Base-by-base conservation (phyloP, 53 echinoderm and acorn worm species). In the Paracentrotus lividus region DNA sequence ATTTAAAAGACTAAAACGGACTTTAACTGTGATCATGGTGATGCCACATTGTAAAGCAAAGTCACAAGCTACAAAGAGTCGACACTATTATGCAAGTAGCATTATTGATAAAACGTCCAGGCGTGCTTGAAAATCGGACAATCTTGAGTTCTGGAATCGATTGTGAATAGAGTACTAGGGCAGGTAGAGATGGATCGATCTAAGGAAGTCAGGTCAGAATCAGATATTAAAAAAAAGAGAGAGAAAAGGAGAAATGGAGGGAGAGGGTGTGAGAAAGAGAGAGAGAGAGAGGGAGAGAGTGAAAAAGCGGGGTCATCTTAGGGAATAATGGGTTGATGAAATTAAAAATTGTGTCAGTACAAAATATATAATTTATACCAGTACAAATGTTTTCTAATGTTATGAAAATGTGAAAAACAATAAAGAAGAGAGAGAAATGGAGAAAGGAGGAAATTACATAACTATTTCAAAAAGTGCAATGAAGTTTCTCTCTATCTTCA, bases 41-140 rank as follows among this genome's bases (percentile, higher is more conserved):
- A 72, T 38, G 38, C 36, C 40, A 72, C 40, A 7, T 38, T 40
- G 36, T 72, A 72, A 72, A 64, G 40, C 72, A 1, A n/a, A 38
- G 72, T 72, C 16, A 72, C 72, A 72, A 38, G 20, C 40, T 20
- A 32, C 21, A 18, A 18, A 36, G 72, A 21, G 16, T 72, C 16
- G 40, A 36, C 20, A 40, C 14, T 10, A n/a, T 45, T 45, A 26
- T 9, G 23, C 20, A 8, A 56, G 56, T 15, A 56, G 57, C 87
- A 16, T 52, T 87, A 87, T 87, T 57, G 87, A 87, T 24, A 12
- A 87, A 34, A 87, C 40, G 87, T 87, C 87, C 31, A 31, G 57
- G 87, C 55, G 87, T 87, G 87, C 87, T 87, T 40, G 40, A 55
- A 87, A 87, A 87, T 87, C 87, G 87, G 87, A 87, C 87, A 87